Base-by-base conservation (phyloP, 2,113 vertebrate genomes). In the Verasper variegatus region DNA sequence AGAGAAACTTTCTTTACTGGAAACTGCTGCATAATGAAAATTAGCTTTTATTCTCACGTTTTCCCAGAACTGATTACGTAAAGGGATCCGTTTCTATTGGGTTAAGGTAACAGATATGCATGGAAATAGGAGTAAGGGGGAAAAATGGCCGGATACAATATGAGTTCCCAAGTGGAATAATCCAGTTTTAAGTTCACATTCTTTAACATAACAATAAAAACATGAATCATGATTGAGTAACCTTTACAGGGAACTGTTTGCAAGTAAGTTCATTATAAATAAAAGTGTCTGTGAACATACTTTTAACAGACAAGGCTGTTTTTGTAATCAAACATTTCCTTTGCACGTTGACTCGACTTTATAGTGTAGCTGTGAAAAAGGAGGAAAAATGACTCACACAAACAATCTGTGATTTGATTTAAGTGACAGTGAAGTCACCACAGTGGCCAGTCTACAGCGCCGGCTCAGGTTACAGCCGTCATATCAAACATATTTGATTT, bases 31-130 rank as follows among this genome's bases (percentile, higher is more conserved):
- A 8, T 12, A 54, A 71, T 60, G 17, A 62, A 56, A 37, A 18
- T 58, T 35, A 18, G 9, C 37, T 40, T 55, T 78, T 21, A 9
- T 67, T 18, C 11, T 59, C 45, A 26, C 14, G 13, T 69, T 68
- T 58, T 5, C 20, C 8, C 47, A 18, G 4, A 61, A 49, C 3
- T 23, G 6, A 75, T 64, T 49, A 45, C 5, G 11, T 63, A 49
- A 78, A 74, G 65, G 56, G 37, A 71, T 11, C 64, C 21, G 60
- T 80, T 57, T 52, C 20, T 7, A n/a, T n/a, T 51, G 15, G 17
- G 47, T 12, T n/a, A 9, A 2, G 7, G 17, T 47, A 17, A 47
- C 45, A 47, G 45, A 15, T 9, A 7, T 20, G 51, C 51, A 14
- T 7, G 18, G 51, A n/a, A n/a, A 52, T 14, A 5, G 51, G 51